Conservation (phyloP, 2,888 invertebrate genomes). For the Theretra japonica region DNA sequence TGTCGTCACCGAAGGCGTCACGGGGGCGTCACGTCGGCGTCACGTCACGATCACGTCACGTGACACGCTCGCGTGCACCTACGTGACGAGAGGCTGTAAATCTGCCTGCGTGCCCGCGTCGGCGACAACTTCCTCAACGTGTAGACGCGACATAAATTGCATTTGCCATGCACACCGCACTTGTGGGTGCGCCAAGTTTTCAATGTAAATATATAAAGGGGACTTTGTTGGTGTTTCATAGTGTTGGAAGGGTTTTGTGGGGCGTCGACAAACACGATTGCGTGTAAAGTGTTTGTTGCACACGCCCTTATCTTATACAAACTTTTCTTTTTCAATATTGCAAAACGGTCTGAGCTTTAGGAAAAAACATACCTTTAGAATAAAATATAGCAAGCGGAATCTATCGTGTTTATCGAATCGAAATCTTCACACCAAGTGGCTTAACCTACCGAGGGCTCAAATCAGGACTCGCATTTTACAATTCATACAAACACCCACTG, state of each 20-base stretch:
- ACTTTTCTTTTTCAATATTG: no score
- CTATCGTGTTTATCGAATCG: no score
- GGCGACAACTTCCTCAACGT: conserved; percentile 26
- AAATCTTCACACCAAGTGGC: no score
- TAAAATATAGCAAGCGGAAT: no score
- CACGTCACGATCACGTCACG: conserved; percentile 44
- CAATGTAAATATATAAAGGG: conserved; percentile 1
- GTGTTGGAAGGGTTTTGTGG: not conserved
- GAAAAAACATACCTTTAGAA: no score
- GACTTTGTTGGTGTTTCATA: not conserved
- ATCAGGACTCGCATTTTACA: no score
- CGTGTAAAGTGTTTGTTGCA: no score
- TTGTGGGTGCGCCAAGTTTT: not conserved
- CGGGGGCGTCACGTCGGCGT: conserved; percentile 22
- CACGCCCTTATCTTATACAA: no score
- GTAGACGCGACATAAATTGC: conserved; percentile 13
- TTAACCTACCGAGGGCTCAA: no score
- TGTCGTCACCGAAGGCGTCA: conserved; percentile 31
- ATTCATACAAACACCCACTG: no score
- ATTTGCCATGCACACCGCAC: not conserved
- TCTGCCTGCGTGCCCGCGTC: conserved; percentile 13
- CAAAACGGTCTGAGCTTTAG: no score
- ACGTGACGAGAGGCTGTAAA: conserved; percentile 49
- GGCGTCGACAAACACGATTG: no score
- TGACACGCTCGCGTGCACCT: conserved; percentile 53